phyloP scores from a whole-genome alignment of 2,113 vertebrate genomes.

The Proterorhinus semilunaris region DNA sequence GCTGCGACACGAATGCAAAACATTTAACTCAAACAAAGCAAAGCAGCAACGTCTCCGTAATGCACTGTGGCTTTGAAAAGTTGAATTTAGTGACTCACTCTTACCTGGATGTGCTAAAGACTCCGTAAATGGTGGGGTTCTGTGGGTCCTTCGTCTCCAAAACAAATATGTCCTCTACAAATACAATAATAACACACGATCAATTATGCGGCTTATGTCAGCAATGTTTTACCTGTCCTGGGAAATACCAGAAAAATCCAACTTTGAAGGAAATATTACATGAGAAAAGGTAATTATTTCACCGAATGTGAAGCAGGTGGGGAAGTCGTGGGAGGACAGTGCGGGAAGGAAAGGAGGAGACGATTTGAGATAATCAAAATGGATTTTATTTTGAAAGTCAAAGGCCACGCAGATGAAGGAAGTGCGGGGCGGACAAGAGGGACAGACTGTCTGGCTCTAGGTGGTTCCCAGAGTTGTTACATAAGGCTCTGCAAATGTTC shows the following conservation, averaged over 20 bases:
- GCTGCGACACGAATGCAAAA: slow-evolving; percentile 43
- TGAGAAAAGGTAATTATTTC: neutral
- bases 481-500: neutral
- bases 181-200: slow-evolving; percentile 3
- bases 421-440: neutral
- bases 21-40: too few relatives aligned
- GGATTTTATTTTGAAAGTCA: neutral
- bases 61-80: too few relatives aligned
- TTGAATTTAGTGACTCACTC: neutral
- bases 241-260: too few relatives aligned
- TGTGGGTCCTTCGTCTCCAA: slow-evolving; percentile 81
- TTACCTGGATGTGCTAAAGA: slow-evolving; percentile 87
- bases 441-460: neutral
- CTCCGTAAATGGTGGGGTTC: slow-evolving; percentile 81
- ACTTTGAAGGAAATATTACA: neutral
- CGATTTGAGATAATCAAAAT: neutral
- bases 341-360: slow-evolving; percentile 34
- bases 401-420: slow-evolving; percentile 3
- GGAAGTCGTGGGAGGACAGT: neutral
- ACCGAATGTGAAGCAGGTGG: neutral
- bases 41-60: too few relatives aligned
- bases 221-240: neutral
- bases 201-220: neutral
- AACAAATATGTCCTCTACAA: slow-evolving; percentile 84
- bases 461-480: neutral